Base-by-base conservation (phyloP, 2,113 vertebrate species). In the Onychostruthus taczanowskii region DNA sequence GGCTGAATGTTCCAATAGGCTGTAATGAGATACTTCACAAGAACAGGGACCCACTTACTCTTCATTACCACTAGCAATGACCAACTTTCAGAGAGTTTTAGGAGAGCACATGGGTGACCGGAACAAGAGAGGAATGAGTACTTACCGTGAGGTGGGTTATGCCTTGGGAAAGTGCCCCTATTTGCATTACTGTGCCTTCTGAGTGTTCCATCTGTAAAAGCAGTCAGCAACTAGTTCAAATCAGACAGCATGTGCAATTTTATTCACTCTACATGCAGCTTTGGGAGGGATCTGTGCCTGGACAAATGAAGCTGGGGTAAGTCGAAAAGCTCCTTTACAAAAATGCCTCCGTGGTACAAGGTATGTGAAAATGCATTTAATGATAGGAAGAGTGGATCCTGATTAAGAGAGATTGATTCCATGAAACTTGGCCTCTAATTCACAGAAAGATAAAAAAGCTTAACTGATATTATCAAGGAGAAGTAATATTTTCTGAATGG, bases 131-230 rank as follows among this genome's bases (percentile, higher is more conserved):
- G 31, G 77, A 68, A 47, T 10, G 4, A 30, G 43, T 96, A 98
- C 99, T 56, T 98, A 99, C 99, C 97, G 99, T 99, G 70, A 99
- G 99, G 89, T 98, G 98, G 97, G 97, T 99, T 97, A 99, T 99
- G 97, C 98, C 98, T 97, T 99, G 98, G 96, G 99, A 99, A 87
- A 99, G 98, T 85, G 98, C 98, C 96, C 98, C 98, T 97, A 99
- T 99, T 97, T 99, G 98, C 94, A 98, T 97, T 94, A 98, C 98
- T 75, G 98, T 97, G 86, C 98, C 98, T 98, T 99, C 98, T 70
- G 98, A 98, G 93, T 98, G 98, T 96, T 96, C 98, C 98, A 99
- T 98, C 99, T 99, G 99, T 92, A 99, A 99, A 97, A 98, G 49
- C 77, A 98, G 97, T 96, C 96, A 96, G 95, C 83, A 95, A 84